These are phyloP conservation scores for Lasioglossum figueresi DNA, from an alignment of 2,888 invertebrate species.

Conservation along the genomic window DNA sequence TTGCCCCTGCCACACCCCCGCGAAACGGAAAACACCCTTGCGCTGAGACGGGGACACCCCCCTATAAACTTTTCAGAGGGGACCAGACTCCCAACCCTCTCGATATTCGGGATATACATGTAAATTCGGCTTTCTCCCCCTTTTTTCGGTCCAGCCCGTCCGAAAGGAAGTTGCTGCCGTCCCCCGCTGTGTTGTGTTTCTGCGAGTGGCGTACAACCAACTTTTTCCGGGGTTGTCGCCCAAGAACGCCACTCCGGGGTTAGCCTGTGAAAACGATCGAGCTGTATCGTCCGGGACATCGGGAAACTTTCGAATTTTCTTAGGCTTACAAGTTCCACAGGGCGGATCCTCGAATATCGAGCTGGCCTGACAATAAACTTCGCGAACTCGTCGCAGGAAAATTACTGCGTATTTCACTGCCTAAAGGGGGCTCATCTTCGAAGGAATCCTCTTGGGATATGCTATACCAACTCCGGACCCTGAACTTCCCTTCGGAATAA, in stretches of 20 bases:
- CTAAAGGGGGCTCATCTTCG: neutral
- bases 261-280: conserved; percentile 16
- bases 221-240: neutral
- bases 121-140: conserved; percentile 22
- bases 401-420: neutral
- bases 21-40: conserved; percentile 25
- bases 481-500: neutral
- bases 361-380: neutral
- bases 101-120: conserved; percentile 46
- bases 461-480: neutral
- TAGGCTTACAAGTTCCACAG: neutral
- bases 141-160: neutral
- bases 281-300: neutral
- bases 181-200: conserved; percentile 19
- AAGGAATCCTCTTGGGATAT: neutral
- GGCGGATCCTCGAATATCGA: neutral
- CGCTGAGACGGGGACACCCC: conserved; percentile 1
- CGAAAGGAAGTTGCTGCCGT: neutral
- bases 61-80: conserved; percentile 34
- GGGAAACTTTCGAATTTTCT: conserved; percentile 2
- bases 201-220: neutral
- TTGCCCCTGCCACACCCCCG: conserved; percentile 19
- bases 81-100: conserved; percentile 11
- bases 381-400: neutral
- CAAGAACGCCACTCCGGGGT: neutral